phyloP scores from a whole-genome alignment of 2,888 invertebrate species.

The Lapara coniferarum region DNA sequence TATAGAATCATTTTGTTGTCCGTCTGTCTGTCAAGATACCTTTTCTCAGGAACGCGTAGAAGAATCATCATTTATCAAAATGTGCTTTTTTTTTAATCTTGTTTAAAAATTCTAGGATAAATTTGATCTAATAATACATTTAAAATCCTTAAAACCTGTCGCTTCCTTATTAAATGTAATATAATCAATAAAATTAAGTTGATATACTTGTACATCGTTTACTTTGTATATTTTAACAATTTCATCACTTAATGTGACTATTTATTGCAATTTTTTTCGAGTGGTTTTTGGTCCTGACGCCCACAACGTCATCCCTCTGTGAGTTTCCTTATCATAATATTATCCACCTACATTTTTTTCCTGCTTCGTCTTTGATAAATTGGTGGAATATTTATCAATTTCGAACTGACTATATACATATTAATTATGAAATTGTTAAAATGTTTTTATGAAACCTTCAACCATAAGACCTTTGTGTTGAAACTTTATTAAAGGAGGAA shows the following conservation, averaged over 20 bases:
- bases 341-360: neutral
- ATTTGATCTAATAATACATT: neutral
- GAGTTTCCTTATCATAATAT: neutral
- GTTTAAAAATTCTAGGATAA: neutral
- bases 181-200: neutral
- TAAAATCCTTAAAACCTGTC: neutral
- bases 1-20: too few species aligned
- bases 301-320: neutral
- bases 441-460: too few species aligned
- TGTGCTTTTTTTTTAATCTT: too few species aligned
- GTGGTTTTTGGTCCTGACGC: neutral
- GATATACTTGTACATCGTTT: neutral
- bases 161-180: neutral
- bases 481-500: too few species aligned
- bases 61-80: too few species aligned
- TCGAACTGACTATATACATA: too few species aligned
- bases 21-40: too few species aligned
- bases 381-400: too few species aligned
- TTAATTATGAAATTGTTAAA: too few species aligned
- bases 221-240: constrained; percentile 4
- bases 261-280: neutral
- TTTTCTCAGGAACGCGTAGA: too few species aligned
- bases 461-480: too few species aligned
- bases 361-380: too few species aligned
- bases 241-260: neutral